These are phyloP conservation scores for Stenotaenia linearis DNA, from an alignment of 2,888 invertebrate species.

Conservation along the genomic window DNA sequence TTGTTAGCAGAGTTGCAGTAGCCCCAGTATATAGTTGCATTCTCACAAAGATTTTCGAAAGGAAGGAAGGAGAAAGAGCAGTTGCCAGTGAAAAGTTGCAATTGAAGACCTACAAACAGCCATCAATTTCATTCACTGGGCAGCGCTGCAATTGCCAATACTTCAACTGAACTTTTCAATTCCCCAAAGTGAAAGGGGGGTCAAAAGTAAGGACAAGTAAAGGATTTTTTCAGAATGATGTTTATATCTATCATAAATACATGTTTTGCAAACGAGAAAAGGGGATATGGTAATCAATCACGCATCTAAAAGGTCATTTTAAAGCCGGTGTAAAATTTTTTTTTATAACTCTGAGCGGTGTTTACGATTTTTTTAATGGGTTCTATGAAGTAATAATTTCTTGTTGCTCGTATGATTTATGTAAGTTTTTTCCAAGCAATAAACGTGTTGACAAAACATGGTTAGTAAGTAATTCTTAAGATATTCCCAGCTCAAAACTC, in stretches of 20 bases:
- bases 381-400: neutral
- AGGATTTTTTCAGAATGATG: neutral
- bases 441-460: neutral
- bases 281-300: neutral
- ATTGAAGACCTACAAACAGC: constrained; percentile 5
- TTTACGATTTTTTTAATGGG: neutral
- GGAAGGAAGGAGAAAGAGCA: neutral
- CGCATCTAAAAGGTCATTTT: neutral
- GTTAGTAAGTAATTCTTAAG: no score
- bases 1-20: neutral
- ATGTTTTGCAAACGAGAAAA: neutral
- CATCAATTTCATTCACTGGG: constrained; percentile 14
- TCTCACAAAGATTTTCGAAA: neutral
- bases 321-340: neutral
- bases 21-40: neutral
- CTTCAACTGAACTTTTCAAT: constrained; percentile 11
- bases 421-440: neutral
- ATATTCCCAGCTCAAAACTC: no score
- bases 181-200: constrained; percentile 7
- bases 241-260: neutral
- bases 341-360: neutral
- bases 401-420: neutral
- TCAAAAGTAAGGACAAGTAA: neutral
- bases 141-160: constrained; percentile 6
- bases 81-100: constrained; percentile 3